Percentiles rank a stretch among this genome's conserved stretches.
Evolutionary conservation across 2,797 vertebrate species (phyloP).

Genomic region (Anableps anableps): DNA sequence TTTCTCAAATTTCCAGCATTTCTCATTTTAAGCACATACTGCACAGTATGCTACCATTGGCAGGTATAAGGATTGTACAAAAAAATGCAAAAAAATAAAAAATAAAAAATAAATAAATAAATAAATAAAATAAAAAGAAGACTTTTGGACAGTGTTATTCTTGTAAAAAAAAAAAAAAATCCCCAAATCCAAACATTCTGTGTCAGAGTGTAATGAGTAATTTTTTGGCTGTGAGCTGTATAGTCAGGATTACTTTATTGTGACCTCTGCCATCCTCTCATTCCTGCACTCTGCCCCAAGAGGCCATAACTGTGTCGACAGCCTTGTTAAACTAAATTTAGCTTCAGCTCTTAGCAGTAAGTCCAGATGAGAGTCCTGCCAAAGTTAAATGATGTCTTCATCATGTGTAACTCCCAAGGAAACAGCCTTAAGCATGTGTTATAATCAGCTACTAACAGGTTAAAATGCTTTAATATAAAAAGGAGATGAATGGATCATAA

Average conservation of each 20-base stretch:
- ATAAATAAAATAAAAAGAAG: too few species aligned
- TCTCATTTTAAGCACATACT: too few species aligned
- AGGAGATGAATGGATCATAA: slow-evolving; percentile 1
- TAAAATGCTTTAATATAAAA: slow-evolving; percentile 12
- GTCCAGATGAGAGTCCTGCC: slow-evolving; percentile 44
- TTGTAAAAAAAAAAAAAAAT: not conserved
- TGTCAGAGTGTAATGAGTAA: not conserved
- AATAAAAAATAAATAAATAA: too few species aligned
- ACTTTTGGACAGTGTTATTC: too few species aligned
- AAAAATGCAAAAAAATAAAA: not conserved
- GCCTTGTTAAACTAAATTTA: slow-evolving; percentile 68
- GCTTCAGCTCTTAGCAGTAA: slow-evolving; percentile 39
- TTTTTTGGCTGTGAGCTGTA: not conserved
- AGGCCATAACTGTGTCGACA: slow-evolving; percentile 58
- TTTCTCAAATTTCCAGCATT: not conserved
- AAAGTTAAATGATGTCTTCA: slow-evolving; percentile 51
- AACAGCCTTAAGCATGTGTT: not conserved
- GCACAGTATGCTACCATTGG: too few species aligned
- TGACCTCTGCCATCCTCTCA: slow-evolving; percentile 40
- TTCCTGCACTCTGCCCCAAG: slow-evolving; percentile 24
- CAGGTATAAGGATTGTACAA: not conserved
- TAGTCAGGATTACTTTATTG: slow-evolving; percentile 4
- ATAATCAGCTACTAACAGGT: slow-evolving; percentile 7
- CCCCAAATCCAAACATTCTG: not conserved
- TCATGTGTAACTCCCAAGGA: slow-evolving; percentile 25